Conservation (phyloP, 2,888 invertebrate genomes). For the Arenicola marina region DNA sequence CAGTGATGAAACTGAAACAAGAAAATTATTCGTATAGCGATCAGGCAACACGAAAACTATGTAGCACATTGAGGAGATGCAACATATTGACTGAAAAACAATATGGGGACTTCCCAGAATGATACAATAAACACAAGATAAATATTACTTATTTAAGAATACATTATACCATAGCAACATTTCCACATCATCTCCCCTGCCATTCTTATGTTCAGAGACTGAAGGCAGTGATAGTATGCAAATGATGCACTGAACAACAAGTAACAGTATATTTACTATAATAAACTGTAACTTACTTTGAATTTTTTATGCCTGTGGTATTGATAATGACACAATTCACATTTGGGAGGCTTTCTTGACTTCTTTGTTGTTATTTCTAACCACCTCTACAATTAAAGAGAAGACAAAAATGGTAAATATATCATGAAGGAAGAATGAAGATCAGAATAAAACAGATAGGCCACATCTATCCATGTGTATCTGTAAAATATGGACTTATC, state of each 20-base stretch:
- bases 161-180: too few species aligned
- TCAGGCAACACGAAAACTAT: background rate
- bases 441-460: too few species aligned
- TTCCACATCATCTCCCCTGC: too few species aligned
- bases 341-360: conserved; percentile 63
- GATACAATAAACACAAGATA: background rate
- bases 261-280: too few species aligned
- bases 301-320: conserved; percentile 64
- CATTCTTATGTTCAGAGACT: background rate
- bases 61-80: too few species aligned
- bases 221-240: background rate
- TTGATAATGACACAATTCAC: conserved; percentile 66
- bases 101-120: background rate
- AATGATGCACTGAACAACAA: background rate
- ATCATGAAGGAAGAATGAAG: background rate
- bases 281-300: conserved; percentile 59
- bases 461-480: too few species aligned
- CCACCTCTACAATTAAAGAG: conserved; percentile 63
- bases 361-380: conserved; percentile 64
- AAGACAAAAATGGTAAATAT: background rate
- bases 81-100: background rate
- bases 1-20: conserved; percentile 63
- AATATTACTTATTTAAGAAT: too few species aligned
- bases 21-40: conserved; percentile 16
- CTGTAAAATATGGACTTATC: too few species aligned